Percentiles rank a stretch among this genome's conserved stretches.
Conservation (phyloP, 2,113 vertebrate species). For the Cavia porcellus region DNA sequence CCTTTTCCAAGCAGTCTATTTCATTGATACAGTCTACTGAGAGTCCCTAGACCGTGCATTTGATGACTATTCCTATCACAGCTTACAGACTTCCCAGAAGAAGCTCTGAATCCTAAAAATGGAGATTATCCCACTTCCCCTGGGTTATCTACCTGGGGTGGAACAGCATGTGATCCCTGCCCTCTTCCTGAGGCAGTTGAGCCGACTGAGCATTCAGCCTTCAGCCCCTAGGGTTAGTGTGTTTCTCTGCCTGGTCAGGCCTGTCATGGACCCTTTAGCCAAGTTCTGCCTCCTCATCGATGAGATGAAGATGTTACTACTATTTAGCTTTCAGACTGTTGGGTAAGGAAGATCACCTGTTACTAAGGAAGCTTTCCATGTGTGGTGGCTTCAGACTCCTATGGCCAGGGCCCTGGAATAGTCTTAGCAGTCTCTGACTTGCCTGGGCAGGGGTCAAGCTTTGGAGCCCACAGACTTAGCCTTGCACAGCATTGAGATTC, state of each 20-base stretch:
- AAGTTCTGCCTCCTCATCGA: neutral
- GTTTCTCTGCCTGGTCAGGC: neutral
- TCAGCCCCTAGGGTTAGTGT: neutral
- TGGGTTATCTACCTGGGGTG: conserved; percentile 19
- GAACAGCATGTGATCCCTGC: neutral
- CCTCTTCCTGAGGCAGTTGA: neutral
- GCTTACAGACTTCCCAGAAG: neutral
- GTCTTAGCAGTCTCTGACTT: neutral
- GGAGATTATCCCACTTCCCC: conserved; percentile 2
- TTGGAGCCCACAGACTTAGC: neutral
- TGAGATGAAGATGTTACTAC: neutral
- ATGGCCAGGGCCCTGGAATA: neutral
- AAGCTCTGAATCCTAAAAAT: conserved; percentile 66
- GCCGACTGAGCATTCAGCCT: neutral
- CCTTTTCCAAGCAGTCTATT: conserved; percentile 33
- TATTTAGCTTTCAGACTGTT: neutral
- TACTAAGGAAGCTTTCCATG: neutral
- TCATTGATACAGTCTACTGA: conserved; percentile 66
- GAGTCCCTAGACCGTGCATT: conserved; percentile 34
- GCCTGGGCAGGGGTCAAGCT: neutral
- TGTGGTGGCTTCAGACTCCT: neutral
- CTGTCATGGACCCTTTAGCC: neutral
- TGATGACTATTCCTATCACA: conserved; percentile 58
- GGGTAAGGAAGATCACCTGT: neutral
- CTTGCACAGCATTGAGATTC: neutral